Evolutionary conservation across 2,888 invertebrate genomes (phyloP), one percentile per base, ranked within the genome.

Genomic region (Xestia c-nigrum): DNA sequence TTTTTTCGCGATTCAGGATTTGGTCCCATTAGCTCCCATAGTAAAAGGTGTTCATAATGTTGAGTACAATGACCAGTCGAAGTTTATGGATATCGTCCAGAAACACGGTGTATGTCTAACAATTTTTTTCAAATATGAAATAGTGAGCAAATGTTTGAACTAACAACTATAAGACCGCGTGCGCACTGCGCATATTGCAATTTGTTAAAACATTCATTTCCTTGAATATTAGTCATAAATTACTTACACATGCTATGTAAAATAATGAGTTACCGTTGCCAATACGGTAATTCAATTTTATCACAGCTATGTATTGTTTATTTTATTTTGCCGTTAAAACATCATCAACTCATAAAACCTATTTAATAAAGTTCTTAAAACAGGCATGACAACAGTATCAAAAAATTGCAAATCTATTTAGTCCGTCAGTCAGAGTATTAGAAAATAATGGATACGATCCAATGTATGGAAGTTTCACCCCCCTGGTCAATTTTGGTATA

Each of bases 221-320:
- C 16, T 31, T 57, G 16, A 24, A 40, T 74, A 43, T 66, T 63
- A 38, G 50, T 67, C 40, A 46, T 61, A 43, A 43, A 67, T 80
- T 67, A 16, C 55, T n/a, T 67, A 38, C 70, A 70, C n/a, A 46
- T 38, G 47, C 12, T 52, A n/a, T 14, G 52, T 31, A 50, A 59
- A 70, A 55, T 74, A 70, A 80, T 74, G 69, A 70, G 61, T 57
- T 55, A 80, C 55, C 66, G 74, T 80, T 47, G 40, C 74, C 4
- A 74, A 70, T 80, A 67, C 59, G 16, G 5, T 55, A 72, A 52
- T 10, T 40, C 14, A 66, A 40, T 40, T 24, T 14, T 24, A 5
- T 50, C 40, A 52, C 9, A 24, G 24, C 43, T 16, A 70, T 6
- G 14, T 46, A 47, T 38, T 59, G 9, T 63, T 57, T 46, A 57